These are phyloP conservation scores for Sandelia bainsii DNA, from an alignment of 2,797 vertebrate species.

Conservation along the genomic window DNA sequence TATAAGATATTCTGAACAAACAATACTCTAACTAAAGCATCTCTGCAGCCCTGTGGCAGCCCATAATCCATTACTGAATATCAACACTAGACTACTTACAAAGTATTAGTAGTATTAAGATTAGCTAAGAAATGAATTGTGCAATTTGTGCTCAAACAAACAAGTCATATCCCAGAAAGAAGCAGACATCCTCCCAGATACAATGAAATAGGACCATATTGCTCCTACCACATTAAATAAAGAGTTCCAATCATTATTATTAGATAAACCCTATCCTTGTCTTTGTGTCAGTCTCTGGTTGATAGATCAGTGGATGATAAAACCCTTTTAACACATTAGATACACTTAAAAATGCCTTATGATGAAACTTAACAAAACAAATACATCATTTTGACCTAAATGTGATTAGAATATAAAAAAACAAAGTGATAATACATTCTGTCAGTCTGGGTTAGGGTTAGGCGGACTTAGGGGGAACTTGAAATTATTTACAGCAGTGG, in stretches of 20 bases:
- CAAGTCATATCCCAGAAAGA: slow-evolving; percentile 17
- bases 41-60: neutral
- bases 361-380: neutral
- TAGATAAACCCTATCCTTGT: neutral
- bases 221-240: slow-evolving; percentile 6
- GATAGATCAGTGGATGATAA: slow-evolving; percentile 8
- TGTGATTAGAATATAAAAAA: slow-evolving; percentile 4
- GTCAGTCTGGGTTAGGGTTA: slow-evolving; percentile 45
- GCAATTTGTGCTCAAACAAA: slow-evolving; percentile 32
- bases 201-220: neutral
- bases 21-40: neutral
- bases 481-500: slow-evolving; percentile 27
- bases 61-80: slow-evolving; percentile 13
- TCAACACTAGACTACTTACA: slow-evolving; percentile 26
- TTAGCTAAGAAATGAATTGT: slow-evolving; percentile 28
- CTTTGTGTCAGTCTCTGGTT: neutral
- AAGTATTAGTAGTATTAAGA: slow-evolving; percentile 8
- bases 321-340: slow-evolving; percentile 5
- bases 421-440: slow-evolving; percentile 53
- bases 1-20: neutral
- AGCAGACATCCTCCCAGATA: neutral
- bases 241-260: neutral
- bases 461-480: neutral
- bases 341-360: slow-evolving; percentile 13
- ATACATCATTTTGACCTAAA: slow-evolving; percentile 7